These are phyloP conservation scores for Coregonus ussuriensis DNA, from an alignment of 2,797 vertebrate species.

Conservation along the genomic window DNA sequence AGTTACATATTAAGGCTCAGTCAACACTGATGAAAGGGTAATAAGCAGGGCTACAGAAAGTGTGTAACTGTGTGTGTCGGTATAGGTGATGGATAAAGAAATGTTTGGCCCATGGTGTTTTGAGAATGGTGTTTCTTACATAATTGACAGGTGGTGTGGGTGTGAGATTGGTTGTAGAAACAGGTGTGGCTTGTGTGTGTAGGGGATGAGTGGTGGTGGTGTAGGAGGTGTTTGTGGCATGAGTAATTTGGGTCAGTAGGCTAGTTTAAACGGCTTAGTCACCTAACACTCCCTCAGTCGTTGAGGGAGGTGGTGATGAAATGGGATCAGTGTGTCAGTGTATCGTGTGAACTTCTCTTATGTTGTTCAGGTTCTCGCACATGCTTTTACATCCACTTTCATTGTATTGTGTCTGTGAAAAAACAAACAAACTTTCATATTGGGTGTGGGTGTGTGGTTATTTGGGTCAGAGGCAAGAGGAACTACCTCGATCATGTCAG, in stretches of 20 bases:
- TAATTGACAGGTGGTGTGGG: slow-evolving; percentile 9
- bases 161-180: slow-evolving; percentile 1
- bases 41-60: neutral
- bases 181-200: neutral
- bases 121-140: neutral
- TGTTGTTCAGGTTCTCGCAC: too few relatives aligned
- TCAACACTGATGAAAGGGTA: neutral
- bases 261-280: too few relatives aligned
- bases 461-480: slow-evolving; percentile 6
- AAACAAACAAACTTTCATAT: neutral
- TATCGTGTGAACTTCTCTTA: too few relatives aligned
- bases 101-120: neutral
- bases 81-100: neutral
- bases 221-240: slow-evolving; percentile 13
- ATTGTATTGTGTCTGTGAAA: neutral
- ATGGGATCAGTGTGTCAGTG: too few relatives aligned
- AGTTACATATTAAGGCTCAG: neutral
- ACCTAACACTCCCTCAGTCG: too few relatives aligned
- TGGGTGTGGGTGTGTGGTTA: neutral
- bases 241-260: too few relatives aligned
- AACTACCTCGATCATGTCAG: slow-evolving; percentile 26
- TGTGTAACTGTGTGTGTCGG: neutral
- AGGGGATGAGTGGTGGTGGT: neutral
- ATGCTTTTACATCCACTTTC: neutral
- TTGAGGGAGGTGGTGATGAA: too few relatives aligned